Evolutionary conservation across 2,113 vertebrate species (phyloP).

Genomic region (Rhabdornis inornatus): DNA sequence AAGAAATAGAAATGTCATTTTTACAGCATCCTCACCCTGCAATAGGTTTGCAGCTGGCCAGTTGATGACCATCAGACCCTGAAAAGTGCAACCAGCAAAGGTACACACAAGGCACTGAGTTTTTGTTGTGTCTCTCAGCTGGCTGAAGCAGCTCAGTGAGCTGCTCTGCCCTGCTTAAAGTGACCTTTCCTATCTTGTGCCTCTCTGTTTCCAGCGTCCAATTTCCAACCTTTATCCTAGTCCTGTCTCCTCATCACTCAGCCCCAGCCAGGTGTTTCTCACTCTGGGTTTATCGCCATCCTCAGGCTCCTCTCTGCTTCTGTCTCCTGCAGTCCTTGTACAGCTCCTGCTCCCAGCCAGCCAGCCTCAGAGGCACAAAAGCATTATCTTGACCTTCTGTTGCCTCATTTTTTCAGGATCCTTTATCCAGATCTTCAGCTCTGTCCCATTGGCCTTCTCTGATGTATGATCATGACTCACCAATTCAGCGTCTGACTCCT

Average conservation of each 20-base stretch:
- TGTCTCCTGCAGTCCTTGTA: neutral
- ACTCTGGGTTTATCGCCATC: neutral
- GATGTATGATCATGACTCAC: neutral
- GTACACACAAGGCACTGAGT: neutral
- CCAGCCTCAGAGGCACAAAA: neutral
- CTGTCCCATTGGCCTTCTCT: neutral
- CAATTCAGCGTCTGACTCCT: neutral
- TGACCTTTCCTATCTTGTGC: neutral
- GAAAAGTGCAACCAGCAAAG: neutral
- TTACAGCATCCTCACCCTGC: neutral
- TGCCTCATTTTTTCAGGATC: neutral
- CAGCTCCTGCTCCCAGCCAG: neutral
- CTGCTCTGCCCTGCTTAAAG: neutral
- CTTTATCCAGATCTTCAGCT: neutral
- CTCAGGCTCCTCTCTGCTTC: neutral
- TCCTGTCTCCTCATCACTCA: neutral
- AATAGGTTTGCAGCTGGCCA: neutral
- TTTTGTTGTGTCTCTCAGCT: neutral
- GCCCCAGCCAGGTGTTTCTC: neutral
- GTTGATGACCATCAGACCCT: neutral
- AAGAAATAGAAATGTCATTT: neutral
- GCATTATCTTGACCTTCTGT: neutral
- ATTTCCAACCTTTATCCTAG: neutral
- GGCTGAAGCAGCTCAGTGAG: neutral
- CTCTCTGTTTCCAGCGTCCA: neutral